Percentiles rank a stretch among this genome's conserved stretches.
phyloP scores from a whole-genome alignment of 2,888 invertebrate species.

The Pachydiplax longipennis region DNA sequence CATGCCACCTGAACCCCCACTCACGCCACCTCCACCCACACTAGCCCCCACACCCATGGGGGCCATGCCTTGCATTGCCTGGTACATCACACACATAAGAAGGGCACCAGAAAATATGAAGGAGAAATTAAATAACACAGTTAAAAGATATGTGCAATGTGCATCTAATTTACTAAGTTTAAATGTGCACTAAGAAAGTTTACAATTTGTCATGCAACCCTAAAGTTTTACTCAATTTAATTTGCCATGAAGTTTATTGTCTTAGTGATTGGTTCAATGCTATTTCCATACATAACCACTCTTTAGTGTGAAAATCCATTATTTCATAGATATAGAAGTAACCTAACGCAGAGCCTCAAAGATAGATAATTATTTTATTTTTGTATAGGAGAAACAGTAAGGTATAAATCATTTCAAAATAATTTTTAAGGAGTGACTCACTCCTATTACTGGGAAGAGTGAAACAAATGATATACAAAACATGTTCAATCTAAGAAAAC shows the following conservation, averaged over 20 bases:
- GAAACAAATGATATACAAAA: no score
- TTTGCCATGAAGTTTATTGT: no score
- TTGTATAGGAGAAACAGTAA: not conserved
- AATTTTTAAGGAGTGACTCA: no score
- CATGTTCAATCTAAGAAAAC: no score
- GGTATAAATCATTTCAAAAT: no score
- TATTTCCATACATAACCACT: no score
- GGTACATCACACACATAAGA: not conserved
- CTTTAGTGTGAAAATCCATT: no score
- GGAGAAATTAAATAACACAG: not conserved
- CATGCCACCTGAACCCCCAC: conserved; percentile 42
- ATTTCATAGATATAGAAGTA: no score
- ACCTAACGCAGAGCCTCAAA: no score
- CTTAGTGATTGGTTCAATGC: no score
- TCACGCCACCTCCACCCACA: conserved; percentile 39
- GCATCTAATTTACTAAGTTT: not conserved
- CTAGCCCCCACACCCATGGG: conserved; percentile 22
- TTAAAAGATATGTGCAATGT: not conserved
- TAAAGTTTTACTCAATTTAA: not conserved
- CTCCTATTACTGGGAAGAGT: no score
- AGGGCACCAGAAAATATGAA: not conserved
- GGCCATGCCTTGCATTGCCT: conserved; percentile 41
- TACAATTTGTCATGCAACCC: not conserved
- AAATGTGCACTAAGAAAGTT: not conserved
- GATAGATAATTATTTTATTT: not conserved